Evolutionary conservation across 2,888 invertebrate genomes (phyloP).

Genomic region (Thumatha senex): DNA sequence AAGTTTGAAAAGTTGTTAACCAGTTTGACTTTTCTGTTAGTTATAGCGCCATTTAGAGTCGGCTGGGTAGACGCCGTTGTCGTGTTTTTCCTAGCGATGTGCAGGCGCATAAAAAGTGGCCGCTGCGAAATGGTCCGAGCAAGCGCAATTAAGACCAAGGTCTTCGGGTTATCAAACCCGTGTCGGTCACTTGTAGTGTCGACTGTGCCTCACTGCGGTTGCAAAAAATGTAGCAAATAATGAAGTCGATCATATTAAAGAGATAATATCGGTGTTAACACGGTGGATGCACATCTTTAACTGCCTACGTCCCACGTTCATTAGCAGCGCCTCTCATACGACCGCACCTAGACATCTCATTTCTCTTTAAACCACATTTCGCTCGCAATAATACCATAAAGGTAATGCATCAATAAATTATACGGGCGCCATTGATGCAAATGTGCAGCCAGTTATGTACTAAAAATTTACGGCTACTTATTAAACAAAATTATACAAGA

Average conservation of each 20-base stretch:
- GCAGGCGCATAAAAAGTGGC: slow-evolving; percentile 82
- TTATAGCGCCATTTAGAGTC: slow-evolving; percentile 63
- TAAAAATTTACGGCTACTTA: slow-evolving; percentile 21
- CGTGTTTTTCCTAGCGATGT: slow-evolving; percentile 80
- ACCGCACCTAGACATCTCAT: slow-evolving; percentile 30
- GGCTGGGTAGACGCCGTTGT: slow-evolving; percentile 66
- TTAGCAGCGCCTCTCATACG: slow-evolving; percentile 42
- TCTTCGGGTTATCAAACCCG: slow-evolving; percentile 83
- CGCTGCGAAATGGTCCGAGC: slow-evolving; percentile 78
- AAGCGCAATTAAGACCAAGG: slow-evolving; percentile 83
- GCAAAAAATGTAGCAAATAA: slow-evolving; percentile 80
- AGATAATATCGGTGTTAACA: slow-evolving; percentile 76
- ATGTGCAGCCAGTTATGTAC: slow-evolving; percentile 18
- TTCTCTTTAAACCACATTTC: slow-evolving; percentile 19
- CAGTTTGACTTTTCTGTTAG: slow-evolving; percentile 55
- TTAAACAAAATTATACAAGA: slow-evolving; percentile 44
- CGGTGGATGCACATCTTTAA: slow-evolving; percentile 64
- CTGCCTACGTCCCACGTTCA: slow-evolving; percentile 47
- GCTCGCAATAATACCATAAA: too few relatives aligned
- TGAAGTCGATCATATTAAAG: slow-evolving; percentile 79
- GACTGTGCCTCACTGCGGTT: slow-evolving; percentile 70
- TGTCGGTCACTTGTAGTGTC: slow-evolving; percentile 69
- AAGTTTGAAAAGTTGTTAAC: slow-evolving; percentile 53
- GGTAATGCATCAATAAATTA: slow-evolving; percentile 17
- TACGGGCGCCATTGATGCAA: slow-evolving; percentile 22